Percentiles rank a stretch among this genome's conserved stretches.
phyloP scores from a whole-genome alignment of 2,888 invertebrate species.

The Tetropium fuscum region DNA sequence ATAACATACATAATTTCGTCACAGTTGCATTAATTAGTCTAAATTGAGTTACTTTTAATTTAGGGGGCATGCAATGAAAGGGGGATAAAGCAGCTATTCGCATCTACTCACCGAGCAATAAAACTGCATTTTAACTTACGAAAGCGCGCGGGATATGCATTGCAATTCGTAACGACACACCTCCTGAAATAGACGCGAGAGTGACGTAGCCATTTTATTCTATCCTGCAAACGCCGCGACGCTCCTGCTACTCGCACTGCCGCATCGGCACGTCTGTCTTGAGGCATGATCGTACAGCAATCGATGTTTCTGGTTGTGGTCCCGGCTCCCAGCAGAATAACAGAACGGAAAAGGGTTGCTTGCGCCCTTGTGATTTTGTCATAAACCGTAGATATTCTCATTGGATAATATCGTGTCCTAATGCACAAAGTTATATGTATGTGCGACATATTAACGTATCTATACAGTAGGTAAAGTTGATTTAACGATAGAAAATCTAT shows the following conservation, averaged over 20 bases:
- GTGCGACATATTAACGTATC: too few species aligned
- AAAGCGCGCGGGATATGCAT: slow-evolving; percentile 35
- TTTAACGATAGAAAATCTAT: too few species aligned
- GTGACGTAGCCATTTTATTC: slow-evolving; percentile 50
- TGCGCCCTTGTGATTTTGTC: too few species aligned
- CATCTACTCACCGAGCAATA: slow-evolving; percentile 28
- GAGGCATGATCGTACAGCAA: neutral
- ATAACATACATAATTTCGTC: neutral
- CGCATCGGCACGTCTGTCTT: neutral
- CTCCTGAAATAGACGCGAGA: slow-evolving; percentile 46
- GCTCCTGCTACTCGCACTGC: neutral
- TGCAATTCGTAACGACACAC: slow-evolving; percentile 47
- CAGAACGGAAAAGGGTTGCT: too few species aligned
- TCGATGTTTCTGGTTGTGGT: neutral
- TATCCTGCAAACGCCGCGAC: slow-evolving; percentile 30
- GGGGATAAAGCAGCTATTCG: neutral
- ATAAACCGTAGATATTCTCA: too few species aligned
- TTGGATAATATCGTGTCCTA: too few species aligned
- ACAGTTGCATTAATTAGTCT: neutral
- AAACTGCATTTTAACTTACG: slow-evolving; percentile 35
- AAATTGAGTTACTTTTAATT: neutral
- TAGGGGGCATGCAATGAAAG: neutral
- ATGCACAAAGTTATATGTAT: too few species aligned
- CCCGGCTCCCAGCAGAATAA: too few species aligned
- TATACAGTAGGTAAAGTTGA: too few species aligned